Base-by-base conservation (phyloP, 2,113 vertebrate genomes). In the Pituophis catenifer region DNA sequence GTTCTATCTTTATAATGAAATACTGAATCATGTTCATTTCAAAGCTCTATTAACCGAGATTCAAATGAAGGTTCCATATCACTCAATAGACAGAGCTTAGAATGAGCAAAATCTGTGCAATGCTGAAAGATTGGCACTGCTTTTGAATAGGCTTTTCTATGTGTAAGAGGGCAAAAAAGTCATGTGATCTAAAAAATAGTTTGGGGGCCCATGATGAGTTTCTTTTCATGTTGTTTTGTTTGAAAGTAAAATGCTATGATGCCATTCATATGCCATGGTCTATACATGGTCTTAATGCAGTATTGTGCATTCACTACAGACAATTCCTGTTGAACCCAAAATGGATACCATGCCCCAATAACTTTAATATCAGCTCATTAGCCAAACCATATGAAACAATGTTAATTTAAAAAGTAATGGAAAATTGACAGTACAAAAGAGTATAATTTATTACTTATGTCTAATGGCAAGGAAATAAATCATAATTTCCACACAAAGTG, bases 201-300 rank as follows among this genome's bases (percentile, higher is more conserved):
- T 26, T 17, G 38, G 26, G 24, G 4, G 5, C 19, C 52, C 81
- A 65, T 44, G 10, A 81, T 50, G 13, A 58, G 11, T 15, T 33
- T 65, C 48, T 29, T 58, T 89, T 50, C 53, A 50, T 23, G 13
- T 52, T 85, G 19, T 19, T 62, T 87, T 55, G n/a, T 62, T 65
- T 88, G 86, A 21, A 29, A 62, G 11, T 33, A 89, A 54, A 70
- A 53, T 26, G 19, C 19, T 13, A 33, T 65, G 21, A 8, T 54
- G 50, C 54, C 12, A 89, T 52, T 44, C 44, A 62, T 33, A 38
- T 23, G 19, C 55, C 90, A 95, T 91, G 94, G 91, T 23, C 57
- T 86, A 94, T 91, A 93, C 94, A 55, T 55, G 54, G 54, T 17
- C 11, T 96, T 93, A 93, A 96, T 95, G 94, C 95, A 96, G 95